Percentiles rank a stretch among this genome's conserved stretches.
phyloP scores from a whole-genome alignment of 2,113 vertebrate species.

The Aegotheles bennettii region DNA sequence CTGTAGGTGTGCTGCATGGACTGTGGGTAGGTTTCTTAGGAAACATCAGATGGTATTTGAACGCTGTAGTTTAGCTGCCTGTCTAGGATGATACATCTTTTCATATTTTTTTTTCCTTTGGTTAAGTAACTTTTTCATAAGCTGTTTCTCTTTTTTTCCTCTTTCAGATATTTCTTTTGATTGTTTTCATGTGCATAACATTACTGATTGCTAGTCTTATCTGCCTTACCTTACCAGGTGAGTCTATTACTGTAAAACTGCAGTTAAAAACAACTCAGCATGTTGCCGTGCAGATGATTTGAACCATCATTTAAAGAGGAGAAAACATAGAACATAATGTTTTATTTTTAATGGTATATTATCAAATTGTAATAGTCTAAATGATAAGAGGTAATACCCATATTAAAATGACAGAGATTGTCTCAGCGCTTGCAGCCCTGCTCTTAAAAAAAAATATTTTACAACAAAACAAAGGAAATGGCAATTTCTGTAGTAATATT shows the following conservation, averaged over 20 bases:
- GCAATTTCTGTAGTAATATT: neutral
- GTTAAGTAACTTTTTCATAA: neutral
- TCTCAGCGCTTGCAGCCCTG: neutral
- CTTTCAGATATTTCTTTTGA: conserved; percentile 91
- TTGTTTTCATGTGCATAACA: conserved; percentile 96
- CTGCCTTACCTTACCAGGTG: conserved; percentile 97
- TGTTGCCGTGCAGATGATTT: neutral
- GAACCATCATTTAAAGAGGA: neutral
- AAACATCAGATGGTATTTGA: neutral
- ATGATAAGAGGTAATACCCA: neutral
- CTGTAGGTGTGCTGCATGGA: neutral
- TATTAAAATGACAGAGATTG: neutral
- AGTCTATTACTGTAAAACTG: neutral
- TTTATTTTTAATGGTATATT: neutral
- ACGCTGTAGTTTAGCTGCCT: neutral
- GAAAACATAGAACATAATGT: neutral
- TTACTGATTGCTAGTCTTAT: conserved; percentile 94
- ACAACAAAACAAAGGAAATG: neutral
- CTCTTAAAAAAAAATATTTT: neutral
- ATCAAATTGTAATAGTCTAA: neutral
- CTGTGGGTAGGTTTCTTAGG: neutral
- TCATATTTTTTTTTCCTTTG: neutral
- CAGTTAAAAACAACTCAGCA: neutral
- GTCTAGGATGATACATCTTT: neutral
- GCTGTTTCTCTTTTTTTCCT: neutral